These are phyloP conservation scores for Buathra laborator DNA, from an alignment of 2,888 invertebrate species.

Conservation along the genomic window DNA sequence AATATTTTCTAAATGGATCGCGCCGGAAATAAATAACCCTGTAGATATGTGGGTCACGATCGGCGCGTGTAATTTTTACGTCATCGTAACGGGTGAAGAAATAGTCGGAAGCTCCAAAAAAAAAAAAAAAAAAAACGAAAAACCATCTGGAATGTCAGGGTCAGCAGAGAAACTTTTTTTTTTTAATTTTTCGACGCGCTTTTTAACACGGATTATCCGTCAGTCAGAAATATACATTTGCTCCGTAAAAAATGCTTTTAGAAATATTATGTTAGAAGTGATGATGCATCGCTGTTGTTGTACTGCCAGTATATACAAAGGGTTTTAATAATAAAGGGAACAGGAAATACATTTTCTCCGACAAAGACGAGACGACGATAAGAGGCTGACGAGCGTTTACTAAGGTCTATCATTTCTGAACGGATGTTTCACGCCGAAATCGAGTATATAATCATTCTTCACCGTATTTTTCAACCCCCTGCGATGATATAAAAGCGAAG, in stretches of 20 bases:
- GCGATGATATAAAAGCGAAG: background rate
- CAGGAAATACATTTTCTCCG: constrained; percentile 30
- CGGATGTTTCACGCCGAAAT: constrained; percentile 3
- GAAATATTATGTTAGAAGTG: background rate
- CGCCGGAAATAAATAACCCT: constrained; percentile 57
- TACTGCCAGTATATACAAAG: background rate
- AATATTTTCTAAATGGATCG: constrained; percentile 46
- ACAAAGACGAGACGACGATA: constrained; percentile 24
- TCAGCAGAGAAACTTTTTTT: background rate
- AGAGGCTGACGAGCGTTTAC: constrained; percentile 24
- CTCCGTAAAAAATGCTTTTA: background rate
- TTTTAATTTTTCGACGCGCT: background rate
- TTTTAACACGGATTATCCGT: background rate
- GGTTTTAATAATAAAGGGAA: background rate
- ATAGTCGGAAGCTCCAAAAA: constrained; percentile 23
- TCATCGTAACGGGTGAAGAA: constrained; percentile 56
- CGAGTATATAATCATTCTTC: constrained; percentile 1
- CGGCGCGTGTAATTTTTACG: constrained; percentile 53
- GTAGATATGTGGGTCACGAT: constrained; percentile 62
- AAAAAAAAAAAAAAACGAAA: constrained; percentile 14
- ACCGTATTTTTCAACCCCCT: background rate
- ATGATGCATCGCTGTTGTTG: background rate
- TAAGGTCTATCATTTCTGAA: constrained; percentile 9
- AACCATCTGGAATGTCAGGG: background rate
- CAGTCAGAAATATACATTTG: background rate